Evolutionary conservation across 2,888 invertebrate genomes (phyloP).

Genomic region (Agrotis ipsilon): DNA sequence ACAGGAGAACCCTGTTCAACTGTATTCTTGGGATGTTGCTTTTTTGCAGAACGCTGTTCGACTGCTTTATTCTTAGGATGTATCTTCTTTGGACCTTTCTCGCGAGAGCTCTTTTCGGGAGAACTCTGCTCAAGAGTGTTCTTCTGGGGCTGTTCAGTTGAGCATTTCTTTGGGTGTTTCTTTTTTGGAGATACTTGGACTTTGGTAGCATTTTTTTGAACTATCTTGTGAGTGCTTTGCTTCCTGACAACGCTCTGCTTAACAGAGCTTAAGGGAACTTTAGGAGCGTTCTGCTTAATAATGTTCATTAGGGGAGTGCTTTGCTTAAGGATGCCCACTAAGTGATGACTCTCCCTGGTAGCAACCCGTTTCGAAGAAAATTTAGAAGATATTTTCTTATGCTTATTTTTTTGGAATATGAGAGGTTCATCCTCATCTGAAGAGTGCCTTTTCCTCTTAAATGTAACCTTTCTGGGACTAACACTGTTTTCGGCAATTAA

Average conservation of each 20-base stretch:
- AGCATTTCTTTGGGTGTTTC: background rate
- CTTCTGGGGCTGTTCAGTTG: background rate
- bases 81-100: background rate
- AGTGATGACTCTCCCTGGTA: background rate
- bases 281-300: background rate
- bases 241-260: background rate
- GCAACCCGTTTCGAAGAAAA: background rate
- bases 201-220: background rate
- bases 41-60: background rate
- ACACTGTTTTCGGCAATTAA: background rate
- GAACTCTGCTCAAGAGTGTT: background rate
- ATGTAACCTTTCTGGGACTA: background rate
- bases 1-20: background rate
- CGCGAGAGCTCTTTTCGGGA: no score
- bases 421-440: conserved; percentile 46
- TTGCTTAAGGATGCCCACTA: background rate
- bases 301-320: background rate
- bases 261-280: background rate
- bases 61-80: no score
- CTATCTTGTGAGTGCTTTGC: background rate
- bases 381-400: background rate
- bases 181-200: background rate
- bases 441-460: conserved; percentile 10
- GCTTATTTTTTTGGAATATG: conserved; percentile 10
- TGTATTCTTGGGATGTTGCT: no score